Evolutionary conservation across 2,888 invertebrate species (phyloP).

Genomic region (Congeria kusceri): DNA sequence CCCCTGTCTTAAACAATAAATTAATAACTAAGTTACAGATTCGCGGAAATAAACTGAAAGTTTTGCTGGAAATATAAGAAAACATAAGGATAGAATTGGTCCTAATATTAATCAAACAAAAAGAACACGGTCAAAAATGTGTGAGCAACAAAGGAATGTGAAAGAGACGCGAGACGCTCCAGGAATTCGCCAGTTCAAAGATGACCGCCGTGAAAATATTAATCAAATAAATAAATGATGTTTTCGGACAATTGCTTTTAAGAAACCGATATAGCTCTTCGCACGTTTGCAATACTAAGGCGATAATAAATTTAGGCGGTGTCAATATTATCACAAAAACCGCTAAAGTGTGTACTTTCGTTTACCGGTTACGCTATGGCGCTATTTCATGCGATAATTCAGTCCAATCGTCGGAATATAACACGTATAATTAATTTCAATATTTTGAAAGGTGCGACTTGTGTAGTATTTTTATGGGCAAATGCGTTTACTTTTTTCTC

Average conservation of each 20-base stretch:
- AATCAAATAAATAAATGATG: conserved; percentile 28
- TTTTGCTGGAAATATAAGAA: too few species aligned
- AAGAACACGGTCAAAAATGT: too few species aligned
- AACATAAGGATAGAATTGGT: too few species aligned
- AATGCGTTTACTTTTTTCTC: too few species aligned
- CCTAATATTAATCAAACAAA: too few species aligned
- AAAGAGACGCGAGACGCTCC: not conserved
- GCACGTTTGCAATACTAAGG: conserved; percentile 30
- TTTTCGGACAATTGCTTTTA: conserved; percentile 20
- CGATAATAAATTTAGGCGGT: conserved; percentile 33
- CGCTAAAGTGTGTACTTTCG: conserved; percentile 15
- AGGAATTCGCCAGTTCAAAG: conserved; percentile 6
- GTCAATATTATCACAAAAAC: conserved; percentile 44
- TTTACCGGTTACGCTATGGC: conserved; percentile 7
- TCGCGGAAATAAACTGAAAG: too few species aligned
- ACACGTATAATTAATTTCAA: conserved; percentile 7
- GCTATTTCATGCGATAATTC: too few species aligned
- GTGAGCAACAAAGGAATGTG: not conserved
- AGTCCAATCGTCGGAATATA: not conserved
- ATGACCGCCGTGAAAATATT: conserved; percentile 45
- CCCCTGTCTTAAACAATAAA: too few species aligned
- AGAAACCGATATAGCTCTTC: conserved; percentile 31
- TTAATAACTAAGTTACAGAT: too few species aligned
- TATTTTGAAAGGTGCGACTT: conserved; percentile 4
- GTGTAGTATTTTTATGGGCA: too few species aligned